Conservation (phyloP, 2,797 vertebrate species). For the Rhyacichthys aspro region DNA sequence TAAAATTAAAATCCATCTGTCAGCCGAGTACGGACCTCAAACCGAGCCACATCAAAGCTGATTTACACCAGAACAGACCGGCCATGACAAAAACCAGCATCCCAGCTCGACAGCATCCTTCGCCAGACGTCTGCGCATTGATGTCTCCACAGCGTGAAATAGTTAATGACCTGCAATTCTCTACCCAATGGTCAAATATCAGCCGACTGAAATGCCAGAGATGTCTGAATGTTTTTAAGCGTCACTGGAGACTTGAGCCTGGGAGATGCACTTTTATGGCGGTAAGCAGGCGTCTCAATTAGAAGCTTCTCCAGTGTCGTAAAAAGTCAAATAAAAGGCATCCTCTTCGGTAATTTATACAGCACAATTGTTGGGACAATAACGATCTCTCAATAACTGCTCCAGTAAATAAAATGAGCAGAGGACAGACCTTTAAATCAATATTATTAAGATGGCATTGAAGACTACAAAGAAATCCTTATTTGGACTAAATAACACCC, state of each 20-base stretch:
- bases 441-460: not conserved
- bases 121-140: conserved; percentile 18
- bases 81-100: conserved; percentile 22
- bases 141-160: conserved; percentile 53
- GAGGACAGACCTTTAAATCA: not conserved
- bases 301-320: conserved; percentile 22
- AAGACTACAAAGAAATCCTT: not conserved
- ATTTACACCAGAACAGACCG: conserved; percentile 16
- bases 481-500: too few species aligned
- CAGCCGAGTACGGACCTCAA: conserved; percentile 5
- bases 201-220: conserved; percentile 36
- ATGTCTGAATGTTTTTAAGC: conserved; percentile 40
- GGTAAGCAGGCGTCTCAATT: conserved; percentile 31
- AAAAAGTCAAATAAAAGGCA: conserved; percentile 25
- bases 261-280: conserved; percentile 27
- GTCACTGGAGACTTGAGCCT: conserved; percentile 17
- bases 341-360: conserved; percentile 10
- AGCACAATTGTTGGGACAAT: not conserved
- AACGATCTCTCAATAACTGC: not conserved
- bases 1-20: conserved; percentile 30
- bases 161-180: conserved; percentile 49
- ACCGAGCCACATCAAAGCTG: conserved; percentile 24
- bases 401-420: not conserved
- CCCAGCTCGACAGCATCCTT: not conserved
- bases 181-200: conserved; percentile 30